phyloP scores from a whole-genome alignment of 2,888 invertebrate genomes.

The Scaptomyza tumidula region DNA sequence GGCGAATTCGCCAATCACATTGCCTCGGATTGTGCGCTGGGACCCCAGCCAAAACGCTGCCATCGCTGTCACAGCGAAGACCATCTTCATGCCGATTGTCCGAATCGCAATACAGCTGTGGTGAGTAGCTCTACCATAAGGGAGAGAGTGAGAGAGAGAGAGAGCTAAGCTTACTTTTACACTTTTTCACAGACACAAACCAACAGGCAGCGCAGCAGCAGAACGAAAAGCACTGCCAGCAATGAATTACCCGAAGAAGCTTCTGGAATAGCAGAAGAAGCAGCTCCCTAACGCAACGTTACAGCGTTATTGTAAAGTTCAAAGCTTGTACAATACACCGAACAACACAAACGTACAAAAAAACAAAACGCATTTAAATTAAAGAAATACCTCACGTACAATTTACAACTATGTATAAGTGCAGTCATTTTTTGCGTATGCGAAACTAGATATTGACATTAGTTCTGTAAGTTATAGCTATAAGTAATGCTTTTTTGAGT shows the following conservation, averaged over 20 bases:
- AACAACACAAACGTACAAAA: conserved; percentile 36
- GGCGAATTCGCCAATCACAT: conserved; percentile 97
- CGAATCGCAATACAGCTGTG: conserved; percentile 83
- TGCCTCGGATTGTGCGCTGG: conserved; percentile 94
- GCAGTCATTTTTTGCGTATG: conserved; percentile 52
- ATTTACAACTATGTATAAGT: conserved; percentile 50
- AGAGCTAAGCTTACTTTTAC: conserved; percentile 2
- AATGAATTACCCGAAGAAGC: conserved; percentile 18
- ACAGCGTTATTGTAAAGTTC: conserved; percentile 50
- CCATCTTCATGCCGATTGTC: conserved; percentile 96
- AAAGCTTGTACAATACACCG: conserved; percentile 63
- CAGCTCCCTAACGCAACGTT: conserved; percentile 30
- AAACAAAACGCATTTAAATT: conserved; percentile 60
- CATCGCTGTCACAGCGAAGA: conserved; percentile 95
- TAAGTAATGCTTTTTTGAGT: conserved; percentile 30
- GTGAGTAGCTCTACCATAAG: conserved; percentile 45
- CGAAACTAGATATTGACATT: conserved; percentile 56
- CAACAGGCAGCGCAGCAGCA: conserved; percentile 39
- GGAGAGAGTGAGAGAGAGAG: background rate
- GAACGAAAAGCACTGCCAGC: conserved; percentile 43
- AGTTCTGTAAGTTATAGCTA: conserved; percentile 11
- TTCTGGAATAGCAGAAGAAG: background rate
- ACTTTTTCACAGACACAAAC: conserved; percentile 57
- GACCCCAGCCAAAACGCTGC: conserved; percentile 95
- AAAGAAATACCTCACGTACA: conserved; percentile 73